Percentiles rank a stretch among this genome's conserved stretches.
Conservation (phyloP, 2,113 vertebrate genomes). For the Hippocampus guttulatus region DNA sequence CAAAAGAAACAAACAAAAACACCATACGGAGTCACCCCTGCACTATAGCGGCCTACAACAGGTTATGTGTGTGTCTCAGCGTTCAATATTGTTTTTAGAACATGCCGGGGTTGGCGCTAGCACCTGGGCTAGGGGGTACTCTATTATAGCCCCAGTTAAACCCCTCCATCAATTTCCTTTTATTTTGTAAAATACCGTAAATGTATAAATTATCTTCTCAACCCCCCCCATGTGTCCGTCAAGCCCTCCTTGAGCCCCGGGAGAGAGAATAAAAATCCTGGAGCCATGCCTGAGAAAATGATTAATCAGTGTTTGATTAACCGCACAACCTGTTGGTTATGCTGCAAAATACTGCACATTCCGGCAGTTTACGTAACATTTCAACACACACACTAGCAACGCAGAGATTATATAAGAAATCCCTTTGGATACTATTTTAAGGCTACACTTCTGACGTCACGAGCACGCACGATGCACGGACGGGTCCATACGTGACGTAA, state of each 20-base stretch:
- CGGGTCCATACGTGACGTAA: not conserved
- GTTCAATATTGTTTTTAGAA: not conserved
- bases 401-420: slow-evolving; percentile 51
- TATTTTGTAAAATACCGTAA: no score
- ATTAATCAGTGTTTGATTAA: not conserved
- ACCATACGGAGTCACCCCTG: not conserved
- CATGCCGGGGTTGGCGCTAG: no score
- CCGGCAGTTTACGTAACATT: slow-evolving; percentile 46
- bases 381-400: slow-evolving; percentile 34
- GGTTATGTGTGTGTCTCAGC: not conserved
- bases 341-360: slow-evolving; percentile 13
- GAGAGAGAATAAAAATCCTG: no score
- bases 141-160: no score
- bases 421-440: slow-evolving; percentile 29
- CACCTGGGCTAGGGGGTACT: no score
- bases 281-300: not conserved
- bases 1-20: no score
- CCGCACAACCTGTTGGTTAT: not conserved
- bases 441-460: slow-evolving; percentile 52
- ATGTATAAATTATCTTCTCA: no score
- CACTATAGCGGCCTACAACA: not conserved
- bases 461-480: slow-evolving; percentile 1
- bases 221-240: no score
- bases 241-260: no score
- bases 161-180: no score